Percentiles rank a stretch among this genome's conserved stretches.
Conservation (phyloP, 2,888 invertebrate species). For the Dicyrtoma fusca region DNA sequence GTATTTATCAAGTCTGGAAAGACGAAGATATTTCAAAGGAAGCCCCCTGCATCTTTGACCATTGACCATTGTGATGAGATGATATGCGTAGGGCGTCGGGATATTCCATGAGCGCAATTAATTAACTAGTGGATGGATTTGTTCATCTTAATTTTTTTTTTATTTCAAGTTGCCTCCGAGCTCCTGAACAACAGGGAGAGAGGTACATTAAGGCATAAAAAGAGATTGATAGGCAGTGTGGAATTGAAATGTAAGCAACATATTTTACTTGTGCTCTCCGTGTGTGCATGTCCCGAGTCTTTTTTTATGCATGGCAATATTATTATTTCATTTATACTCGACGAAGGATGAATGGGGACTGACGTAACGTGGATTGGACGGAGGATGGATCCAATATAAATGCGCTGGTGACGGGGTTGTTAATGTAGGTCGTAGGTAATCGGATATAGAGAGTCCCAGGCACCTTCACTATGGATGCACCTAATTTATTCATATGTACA, state of each 20-base stretch:
- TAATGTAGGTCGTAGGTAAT: no score
- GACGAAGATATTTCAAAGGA: constrained; percentile 28
- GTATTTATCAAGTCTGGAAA: constrained; percentile 29
- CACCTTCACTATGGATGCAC: neutral
- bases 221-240: constrained; percentile 11
- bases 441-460: neutral
- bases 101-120: constrained; percentile 26
- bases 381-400: no score
- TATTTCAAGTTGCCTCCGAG: constrained; percentile 6
- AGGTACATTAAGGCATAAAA: constrained; percentile 8
- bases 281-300: neutral
- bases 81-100: constrained; percentile 33
- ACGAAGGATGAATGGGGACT: neutral
- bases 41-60: constrained; percentile 39
- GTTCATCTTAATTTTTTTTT: constrained; percentile 37
- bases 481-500: constrained; percentile 6
- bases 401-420: no score
- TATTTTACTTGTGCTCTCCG: neutral
- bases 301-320: neutral
- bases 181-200: constrained; percentile 6
- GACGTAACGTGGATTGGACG: no score
- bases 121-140: constrained; percentile 35
- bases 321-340: no score
- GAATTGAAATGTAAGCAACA: constrained; percentile 7
- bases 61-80: constrained; percentile 34